A percentile compares a stretch with the other conserved stretches of the same genome.
Evolutionary conservation across 1,140 invertebrate genomes (phyloP).

Genomic region (Drosophila kanapiae): DNA sequence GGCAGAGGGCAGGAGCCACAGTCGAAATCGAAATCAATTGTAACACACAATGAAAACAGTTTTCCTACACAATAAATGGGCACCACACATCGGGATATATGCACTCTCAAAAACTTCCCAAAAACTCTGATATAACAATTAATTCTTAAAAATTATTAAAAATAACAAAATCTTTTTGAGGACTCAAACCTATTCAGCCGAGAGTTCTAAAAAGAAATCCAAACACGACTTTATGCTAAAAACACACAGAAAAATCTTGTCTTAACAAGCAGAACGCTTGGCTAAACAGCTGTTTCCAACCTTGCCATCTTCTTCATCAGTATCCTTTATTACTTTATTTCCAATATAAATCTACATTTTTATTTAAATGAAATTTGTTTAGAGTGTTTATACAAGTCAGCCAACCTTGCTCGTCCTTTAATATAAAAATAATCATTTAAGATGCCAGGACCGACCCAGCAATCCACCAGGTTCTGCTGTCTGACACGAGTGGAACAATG

Average conservation of each 20-base stretch:
- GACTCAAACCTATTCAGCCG: not conserved
- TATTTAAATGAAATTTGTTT: not conserved
- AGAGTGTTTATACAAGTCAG: conserved; percentile 10
- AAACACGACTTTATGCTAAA: too few relatives aligned
- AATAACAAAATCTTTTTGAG: not conserved
- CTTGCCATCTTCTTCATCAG: not conserved
- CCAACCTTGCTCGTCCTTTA: conserved; percentile 46
- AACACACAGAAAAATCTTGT: too few relatives aligned
- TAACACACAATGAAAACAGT: conserved; percentile 64
- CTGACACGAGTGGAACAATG: conserved; percentile 39
- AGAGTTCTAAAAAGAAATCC: too few relatives aligned
- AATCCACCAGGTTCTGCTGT: conserved; percentile 15
- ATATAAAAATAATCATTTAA: conserved; percentile 72
- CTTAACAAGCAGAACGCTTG: too few relatives aligned
- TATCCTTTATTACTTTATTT: not conserved
- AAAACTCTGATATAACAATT: too few relatives aligned
- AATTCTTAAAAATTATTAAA: not conserved
- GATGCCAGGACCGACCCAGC: conserved; percentile 25
- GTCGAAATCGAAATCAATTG: conserved; percentile 76
- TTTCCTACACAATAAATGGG: conserved; percentile 56
- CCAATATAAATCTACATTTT: too few relatives aligned
- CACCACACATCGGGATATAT: conserved; percentile 6
- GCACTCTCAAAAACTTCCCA: not conserved
- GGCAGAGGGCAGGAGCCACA: conserved; percentile 26
- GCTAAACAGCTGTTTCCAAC: not conserved